These are phyloP conservation scores for Sphenopsis melanotis DNA, from an alignment of 2,797 vertebrate species.

Conservation along the genomic window DNA sequence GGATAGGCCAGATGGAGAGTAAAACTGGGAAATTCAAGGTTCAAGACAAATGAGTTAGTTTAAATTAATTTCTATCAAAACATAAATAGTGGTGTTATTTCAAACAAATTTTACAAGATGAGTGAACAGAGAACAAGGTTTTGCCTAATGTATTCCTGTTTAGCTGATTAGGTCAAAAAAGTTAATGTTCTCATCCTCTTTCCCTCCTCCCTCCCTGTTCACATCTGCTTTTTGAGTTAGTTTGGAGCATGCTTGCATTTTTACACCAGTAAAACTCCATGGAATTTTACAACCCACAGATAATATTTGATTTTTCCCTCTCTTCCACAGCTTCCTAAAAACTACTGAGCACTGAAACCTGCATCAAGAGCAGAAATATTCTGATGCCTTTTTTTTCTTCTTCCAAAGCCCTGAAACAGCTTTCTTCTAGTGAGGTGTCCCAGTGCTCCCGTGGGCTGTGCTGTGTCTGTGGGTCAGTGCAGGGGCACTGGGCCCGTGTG, in stretches of 20 bases:
- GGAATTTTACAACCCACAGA: constrained; percentile 18
- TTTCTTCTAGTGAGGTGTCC: neutral
- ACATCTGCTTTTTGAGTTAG: constrained; percentile 35
- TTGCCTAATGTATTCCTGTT: neutral
- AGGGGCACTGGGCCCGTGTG: neutral
- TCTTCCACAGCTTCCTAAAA: neutral
- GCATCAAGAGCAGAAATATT: neutral
- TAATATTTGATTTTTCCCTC: constrained; percentile 8
- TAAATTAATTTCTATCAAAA: neutral
- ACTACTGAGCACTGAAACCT: neutral
- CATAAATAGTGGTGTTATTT: neutral
- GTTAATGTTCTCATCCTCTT: neutral
- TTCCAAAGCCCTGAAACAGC: neutral
- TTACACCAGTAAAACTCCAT: neutral
- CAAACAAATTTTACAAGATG: neutral
- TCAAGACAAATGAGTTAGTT: neutral
- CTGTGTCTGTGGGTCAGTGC: neutral
- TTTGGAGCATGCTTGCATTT: neutral
- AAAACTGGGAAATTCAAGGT: neutral
- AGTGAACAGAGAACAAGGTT: neutral
- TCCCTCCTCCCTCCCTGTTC: neutral
- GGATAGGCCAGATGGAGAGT: neutral
- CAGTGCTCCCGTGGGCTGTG: neutral
- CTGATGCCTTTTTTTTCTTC: neutral
- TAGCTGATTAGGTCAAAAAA: neutral